Evolutionary conservation across 2,888 invertebrate species (phyloP).

Genomic region (Andrena flavipes): DNA sequence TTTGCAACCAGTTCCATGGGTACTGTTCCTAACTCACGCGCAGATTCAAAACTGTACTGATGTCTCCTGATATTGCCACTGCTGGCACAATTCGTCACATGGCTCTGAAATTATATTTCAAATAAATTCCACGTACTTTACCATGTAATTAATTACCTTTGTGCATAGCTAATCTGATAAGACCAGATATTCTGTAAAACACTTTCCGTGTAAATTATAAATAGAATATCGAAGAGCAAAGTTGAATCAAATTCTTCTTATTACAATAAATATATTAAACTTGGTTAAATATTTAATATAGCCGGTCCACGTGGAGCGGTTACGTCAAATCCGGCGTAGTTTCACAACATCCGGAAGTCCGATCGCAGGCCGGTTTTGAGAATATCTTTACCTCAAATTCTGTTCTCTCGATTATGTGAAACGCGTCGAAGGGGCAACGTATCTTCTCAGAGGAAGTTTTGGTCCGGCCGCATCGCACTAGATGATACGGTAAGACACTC

Average conservation of each 20-base stretch:
- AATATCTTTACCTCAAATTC: conserved; percentile 21
- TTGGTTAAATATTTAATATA: not conserved
- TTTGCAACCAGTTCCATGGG: conserved; percentile 8
- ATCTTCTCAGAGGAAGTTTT: not conserved
- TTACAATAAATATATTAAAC: not conserved
- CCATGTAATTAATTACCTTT: not conserved
- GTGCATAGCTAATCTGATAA: too few species aligned
- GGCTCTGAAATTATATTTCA: conserved; percentile 21
- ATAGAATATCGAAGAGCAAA: not conserved
- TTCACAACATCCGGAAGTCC: not conserved
- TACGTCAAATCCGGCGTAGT: not conserved
- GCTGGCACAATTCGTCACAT: not conserved
- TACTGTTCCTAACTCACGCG: conserved; percentile 2
- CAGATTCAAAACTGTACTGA: not conserved
- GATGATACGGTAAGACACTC: conserved; percentile 6
- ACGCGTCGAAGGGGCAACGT: conserved; percentile 30
- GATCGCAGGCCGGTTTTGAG: not conserved
- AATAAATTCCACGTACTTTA: not conserved
- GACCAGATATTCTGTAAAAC: not conserved
- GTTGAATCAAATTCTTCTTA: too few species aligned
- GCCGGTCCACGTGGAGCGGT: not conserved
- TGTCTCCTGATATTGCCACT: not conserved
- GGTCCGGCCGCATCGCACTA: not conserved
- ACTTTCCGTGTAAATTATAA: not conserved
- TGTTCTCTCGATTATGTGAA: conserved; percentile 9